Evolutionary conservation across 2,797 vertebrate genomes (phyloP).

Genomic region (Danio choprae): DNA sequence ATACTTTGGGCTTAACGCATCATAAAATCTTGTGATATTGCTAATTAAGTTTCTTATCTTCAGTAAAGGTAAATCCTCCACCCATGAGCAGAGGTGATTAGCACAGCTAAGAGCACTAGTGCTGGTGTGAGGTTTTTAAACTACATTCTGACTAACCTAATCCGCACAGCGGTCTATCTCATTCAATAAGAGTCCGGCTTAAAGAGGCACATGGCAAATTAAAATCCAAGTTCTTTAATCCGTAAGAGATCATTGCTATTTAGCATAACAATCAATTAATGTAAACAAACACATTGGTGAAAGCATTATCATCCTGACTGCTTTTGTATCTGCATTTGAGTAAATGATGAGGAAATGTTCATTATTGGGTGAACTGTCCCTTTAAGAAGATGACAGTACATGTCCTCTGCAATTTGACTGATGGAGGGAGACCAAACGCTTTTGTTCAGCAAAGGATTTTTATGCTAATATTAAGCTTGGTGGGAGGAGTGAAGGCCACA

Average conservation of each 20-base stretch:
- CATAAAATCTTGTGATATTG: not conserved
- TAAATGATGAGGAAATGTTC: too few relatives aligned
- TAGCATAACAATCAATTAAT: not conserved
- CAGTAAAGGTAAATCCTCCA: constrained; percentile 2
- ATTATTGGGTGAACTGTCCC: not conserved
- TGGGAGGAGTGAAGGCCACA: constrained; percentile 39
- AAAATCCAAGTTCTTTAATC: constrained; percentile 13
- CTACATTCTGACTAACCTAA: constrained; percentile 38
- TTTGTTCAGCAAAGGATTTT: constrained; percentile 26
- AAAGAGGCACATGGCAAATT: not conserved
- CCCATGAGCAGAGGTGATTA: constrained; percentile 2
- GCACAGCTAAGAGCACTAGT: not conserved
- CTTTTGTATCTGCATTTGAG: not conserved
- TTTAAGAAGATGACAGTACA: not conserved
- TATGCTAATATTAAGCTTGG: constrained; percentile 3
- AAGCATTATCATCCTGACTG: not conserved
- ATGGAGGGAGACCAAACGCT: not conserved
- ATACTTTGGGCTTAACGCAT: not conserved
- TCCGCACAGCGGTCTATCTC: constrained; percentile 55
- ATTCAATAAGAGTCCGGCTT: constrained; percentile 32
- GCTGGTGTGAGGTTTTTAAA: constrained; percentile 25
- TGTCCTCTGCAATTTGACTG: not conserved
- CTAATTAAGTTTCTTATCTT: constrained; percentile 14
- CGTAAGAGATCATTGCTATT: not conserved
- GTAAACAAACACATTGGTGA: not conserved